A percentile compares a stretch with the other conserved stretches of the same genome.
Evolutionary conservation across 2,113 vertebrate genomes (phyloP).

Genomic region (Limanda limanda): DNA sequence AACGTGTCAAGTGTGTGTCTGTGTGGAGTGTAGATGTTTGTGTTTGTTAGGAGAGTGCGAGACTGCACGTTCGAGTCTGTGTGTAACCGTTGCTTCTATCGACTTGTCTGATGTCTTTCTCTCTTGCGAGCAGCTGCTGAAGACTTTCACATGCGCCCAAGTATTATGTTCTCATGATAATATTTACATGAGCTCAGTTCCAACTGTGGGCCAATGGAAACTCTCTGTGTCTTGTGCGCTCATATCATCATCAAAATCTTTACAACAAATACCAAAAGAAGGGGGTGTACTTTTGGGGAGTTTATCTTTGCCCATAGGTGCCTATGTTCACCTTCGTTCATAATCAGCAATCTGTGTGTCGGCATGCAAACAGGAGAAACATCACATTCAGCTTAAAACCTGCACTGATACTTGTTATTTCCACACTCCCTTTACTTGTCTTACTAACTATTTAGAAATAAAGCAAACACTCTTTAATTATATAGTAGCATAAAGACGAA

Average conservation of each 20-base stretch:
- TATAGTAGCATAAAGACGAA: background rate
- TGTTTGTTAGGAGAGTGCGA: conserved; percentile 6
- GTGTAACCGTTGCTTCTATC: conserved; percentile 10
- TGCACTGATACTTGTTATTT: background rate
- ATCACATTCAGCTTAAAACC: conserved; percentile 1
- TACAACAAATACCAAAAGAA: conserved; percentile 33
- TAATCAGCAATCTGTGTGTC: conserved; percentile 24
- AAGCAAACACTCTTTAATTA: conserved; percentile 22
- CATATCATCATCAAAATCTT: conserved; percentile 3
- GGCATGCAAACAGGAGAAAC: background rate
- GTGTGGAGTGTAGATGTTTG: background rate
- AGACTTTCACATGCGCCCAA: conserved; percentile 48
- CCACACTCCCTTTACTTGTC: background rate
- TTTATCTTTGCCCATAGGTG: conserved; percentile 30
- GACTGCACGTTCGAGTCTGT: background rate
- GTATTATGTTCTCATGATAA: conserved; percentile 47
- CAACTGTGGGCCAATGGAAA: conserved; percentile 43
- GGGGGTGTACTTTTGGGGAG: background rate
- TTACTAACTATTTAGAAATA: conserved; percentile 11
- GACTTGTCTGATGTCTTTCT: conserved; percentile 40
- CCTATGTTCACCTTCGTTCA: background rate
- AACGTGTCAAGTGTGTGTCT: conserved; percentile 63
- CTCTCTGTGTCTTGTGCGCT: conserved; percentile 10
- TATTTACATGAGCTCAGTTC: conserved; percentile 52
- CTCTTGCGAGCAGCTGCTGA: conserved; percentile 51